Evolutionary conservation across 2,797 vertebrate species (phyloP).

Genomic region (Oryzias dopingdopingensis): DNA sequence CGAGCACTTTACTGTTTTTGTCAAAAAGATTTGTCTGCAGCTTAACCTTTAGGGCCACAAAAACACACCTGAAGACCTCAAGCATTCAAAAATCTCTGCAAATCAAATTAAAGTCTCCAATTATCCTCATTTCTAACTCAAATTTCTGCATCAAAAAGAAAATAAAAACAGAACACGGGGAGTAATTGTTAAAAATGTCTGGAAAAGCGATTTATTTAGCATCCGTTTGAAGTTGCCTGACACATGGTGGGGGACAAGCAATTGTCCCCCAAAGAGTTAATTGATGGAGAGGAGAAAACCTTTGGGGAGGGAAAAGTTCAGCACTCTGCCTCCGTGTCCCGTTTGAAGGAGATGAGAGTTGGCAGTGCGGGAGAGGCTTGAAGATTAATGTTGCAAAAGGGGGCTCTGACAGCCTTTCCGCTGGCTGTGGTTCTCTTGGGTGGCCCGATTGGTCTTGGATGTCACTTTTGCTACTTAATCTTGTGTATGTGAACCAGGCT

Average conservation of each 20-base stretch:
- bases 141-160: no score
- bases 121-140: no score
- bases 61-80: no score
- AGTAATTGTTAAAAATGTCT: constrained; percentile 49
- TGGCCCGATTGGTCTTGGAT: constrained; percentile 99
- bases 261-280: constrained; percentile 84
- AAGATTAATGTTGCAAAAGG: constrained; percentile 97
- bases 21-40: no score
- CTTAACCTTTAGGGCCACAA: not conserved
- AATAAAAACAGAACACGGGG: no score
- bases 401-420: constrained; percentile 95
- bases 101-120: no score
- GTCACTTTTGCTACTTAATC: constrained; percentile 99
- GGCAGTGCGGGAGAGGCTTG: constrained; percentile 92
- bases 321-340: constrained; percentile 72
- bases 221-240: constrained; percentile 67
- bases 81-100: no score
- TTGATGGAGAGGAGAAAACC: constrained; percentile 74
- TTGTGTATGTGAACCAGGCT: constrained; percentile 96
- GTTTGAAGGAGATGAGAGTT: constrained; percentile 96
- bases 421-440: constrained; percentile 92
- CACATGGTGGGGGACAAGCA: constrained; percentile 71
- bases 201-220: constrained; percentile 69
- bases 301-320: constrained; percentile 74
- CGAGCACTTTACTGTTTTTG: no score